Base-by-base conservation (phyloP, 35 echinoderm and acorn worm genomes). In the Apostichopus californicus region DNA sequence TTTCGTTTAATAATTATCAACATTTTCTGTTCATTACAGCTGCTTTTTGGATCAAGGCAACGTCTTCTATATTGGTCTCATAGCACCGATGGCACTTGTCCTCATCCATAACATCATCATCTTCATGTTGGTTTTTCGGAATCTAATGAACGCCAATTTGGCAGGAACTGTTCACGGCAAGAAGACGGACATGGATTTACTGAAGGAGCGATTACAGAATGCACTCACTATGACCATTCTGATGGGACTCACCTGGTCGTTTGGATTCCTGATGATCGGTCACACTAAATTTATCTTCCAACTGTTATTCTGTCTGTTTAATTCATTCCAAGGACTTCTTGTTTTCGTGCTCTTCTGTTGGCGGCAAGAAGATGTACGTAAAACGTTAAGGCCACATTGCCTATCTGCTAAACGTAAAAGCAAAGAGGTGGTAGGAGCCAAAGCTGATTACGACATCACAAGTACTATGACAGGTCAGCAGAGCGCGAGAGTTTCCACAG, bases 101-200 rank as follows among this genome's bases (percentile, higher is more conserved):
- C 91, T 97, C 63, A 10, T 91, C 23, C 86, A 93, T 80, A 97
- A 97, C 80, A 89, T 94, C 87, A 56, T 94, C 61, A 91, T 87
- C 17, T 94, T 97, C 73, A 5, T 94, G 14, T 21, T 97, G 22
- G 93, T 97, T 60, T 90, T 97, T 57, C 93, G 91, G 2, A 94
- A 91, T 52, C 87, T 97, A 13, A 78, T 94, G 63, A 91, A 13
- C n/a, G 57, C 93, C 17, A 94, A 94, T 65, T 68, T 94, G 24
- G 89, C 88, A 17, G 88, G 88, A 34, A 94, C n/a, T 0, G 79
- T 91, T 5, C 93, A 88, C 73, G 15, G 79, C 24, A 90, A 94
- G 79, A 94, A 97, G 90, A 78, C 73, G 23, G 80, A 92, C 12
- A 92, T 79, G 46, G 79, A 79, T 24, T 17, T 91, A 79, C 20